phyloP scores from a whole-genome alignment of 2,113 vertebrate genomes.

The Patagioenas fasciata region DNA sequence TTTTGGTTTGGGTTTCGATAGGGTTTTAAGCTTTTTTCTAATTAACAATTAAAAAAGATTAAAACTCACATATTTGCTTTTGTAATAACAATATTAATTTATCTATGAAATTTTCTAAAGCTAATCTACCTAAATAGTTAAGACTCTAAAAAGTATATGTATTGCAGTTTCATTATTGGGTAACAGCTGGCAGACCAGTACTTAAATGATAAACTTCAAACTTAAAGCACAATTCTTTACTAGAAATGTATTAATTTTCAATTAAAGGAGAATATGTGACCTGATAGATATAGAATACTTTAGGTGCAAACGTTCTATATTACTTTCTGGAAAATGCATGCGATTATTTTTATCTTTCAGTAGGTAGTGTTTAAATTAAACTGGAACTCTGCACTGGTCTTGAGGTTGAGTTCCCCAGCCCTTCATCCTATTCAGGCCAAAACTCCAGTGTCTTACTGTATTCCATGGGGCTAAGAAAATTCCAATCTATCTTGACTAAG shows the following conservation, averaged over 20 bases:
- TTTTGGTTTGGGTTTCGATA: not conserved
- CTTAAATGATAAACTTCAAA: not conserved
- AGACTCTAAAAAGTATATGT: not conserved
- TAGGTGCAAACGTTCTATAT: not conserved
- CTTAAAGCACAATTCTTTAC: not conserved
- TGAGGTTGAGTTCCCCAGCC: not conserved
- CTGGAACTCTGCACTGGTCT: not conserved
- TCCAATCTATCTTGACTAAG: not conserved
- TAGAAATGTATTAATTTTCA: not conserved
- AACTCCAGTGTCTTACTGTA: not conserved
- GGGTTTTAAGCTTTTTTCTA: not conserved
- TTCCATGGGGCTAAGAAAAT: not conserved
- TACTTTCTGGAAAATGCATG: not conserved
- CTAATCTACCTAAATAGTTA: not conserved
- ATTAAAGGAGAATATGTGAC: not conserved
- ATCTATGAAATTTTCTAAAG: not conserved
- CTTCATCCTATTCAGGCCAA: not conserved
- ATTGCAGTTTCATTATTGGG: not conserved
- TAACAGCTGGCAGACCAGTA: slow-evolving; percentile 19
- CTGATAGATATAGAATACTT: not conserved
- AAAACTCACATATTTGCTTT: not conserved
- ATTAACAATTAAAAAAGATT: not conserved
- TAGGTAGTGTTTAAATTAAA: not conserved
- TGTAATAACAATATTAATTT: not conserved
- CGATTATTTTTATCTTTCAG: not conserved